Evolutionary conservation across 2,888 invertebrate species (phyloP).

Genomic region (Notodromas monacha): DNA sequence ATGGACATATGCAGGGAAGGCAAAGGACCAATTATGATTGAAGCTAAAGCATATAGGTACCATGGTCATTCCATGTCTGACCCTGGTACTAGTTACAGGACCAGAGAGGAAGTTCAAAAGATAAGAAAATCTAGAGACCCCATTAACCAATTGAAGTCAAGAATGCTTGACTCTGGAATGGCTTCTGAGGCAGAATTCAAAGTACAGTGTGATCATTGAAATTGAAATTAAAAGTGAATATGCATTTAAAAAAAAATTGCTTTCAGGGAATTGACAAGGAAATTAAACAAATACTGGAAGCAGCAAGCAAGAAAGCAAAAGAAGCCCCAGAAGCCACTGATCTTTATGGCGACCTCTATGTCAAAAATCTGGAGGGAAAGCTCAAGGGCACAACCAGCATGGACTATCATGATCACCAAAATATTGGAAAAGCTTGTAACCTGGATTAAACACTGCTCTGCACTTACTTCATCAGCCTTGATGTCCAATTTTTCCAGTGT

Average conservation of each 20-base stretch:
- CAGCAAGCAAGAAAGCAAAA: conserved; percentile 40
- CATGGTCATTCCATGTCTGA: conserved; percentile 98
- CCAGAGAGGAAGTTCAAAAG: conserved; percentile 82
- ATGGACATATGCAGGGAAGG: conserved; percentile 47
- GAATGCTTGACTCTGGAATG: conserved; percentile 38
- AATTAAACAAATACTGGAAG: conserved; percentile 57
- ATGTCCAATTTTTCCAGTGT: no score
- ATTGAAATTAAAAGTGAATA: not conserved
- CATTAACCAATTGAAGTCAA: conserved; percentile 72
- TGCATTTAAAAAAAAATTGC: not conserved
- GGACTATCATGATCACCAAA: conserved; percentile 15
- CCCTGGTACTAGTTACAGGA: conserved; percentile 76
- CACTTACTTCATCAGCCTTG: not conserved
- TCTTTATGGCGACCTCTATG: conserved; percentile 43
- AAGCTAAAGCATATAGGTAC: conserved; percentile 81
- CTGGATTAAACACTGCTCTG: conserved; percentile 1
- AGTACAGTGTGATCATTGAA: conserved; percentile 21
- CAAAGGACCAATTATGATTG: conserved; percentile 70
- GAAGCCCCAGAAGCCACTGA: conserved; percentile 37
- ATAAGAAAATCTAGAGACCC: conserved; percentile 86
- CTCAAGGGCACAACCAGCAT: conserved; percentile 29
- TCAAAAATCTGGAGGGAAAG: conserved; percentile 25
- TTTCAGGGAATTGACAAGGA: conserved; percentile 39
- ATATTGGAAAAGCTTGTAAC: conserved; percentile 21
- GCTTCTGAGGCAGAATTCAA: conserved; percentile 59